Conservation (phyloP, 2,113 vertebrate species). For the Chlamydotis undulata region DNA sequence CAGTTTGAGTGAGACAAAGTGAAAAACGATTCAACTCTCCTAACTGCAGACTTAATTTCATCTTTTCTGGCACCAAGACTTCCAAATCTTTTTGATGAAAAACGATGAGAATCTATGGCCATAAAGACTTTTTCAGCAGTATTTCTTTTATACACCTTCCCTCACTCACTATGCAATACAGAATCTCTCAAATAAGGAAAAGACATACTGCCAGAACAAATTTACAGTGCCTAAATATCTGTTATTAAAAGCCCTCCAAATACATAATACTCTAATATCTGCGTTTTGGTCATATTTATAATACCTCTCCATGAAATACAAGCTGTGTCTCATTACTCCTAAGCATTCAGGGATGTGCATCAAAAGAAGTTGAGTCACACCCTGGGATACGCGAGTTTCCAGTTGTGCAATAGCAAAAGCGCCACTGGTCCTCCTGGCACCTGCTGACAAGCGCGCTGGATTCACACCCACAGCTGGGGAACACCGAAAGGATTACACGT, state of each 20-base stretch:
- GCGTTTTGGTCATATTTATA: accelerated
- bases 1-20: background rate
- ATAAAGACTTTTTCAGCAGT: background rate
- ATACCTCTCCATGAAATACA: background rate
- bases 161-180: background rate
- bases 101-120: background rate
- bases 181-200: background rate
- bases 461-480: background rate
- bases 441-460: background rate
- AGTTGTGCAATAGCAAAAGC: background rate
- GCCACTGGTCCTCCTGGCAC: background rate
- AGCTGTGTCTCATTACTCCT: background rate
- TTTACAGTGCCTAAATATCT: background rate
- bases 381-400: background rate
- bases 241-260: background rate
- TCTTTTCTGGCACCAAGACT: background rate
- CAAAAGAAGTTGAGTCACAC: background rate
- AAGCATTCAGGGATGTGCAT: background rate
- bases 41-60: background rate
- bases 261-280: background rate
- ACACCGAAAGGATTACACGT: background rate
- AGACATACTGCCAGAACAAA: background rate
- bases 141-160: background rate
- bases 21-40: background rate
- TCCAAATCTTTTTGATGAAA: background rate